Conservation (phyloP, 2,888 invertebrate genomes). For the Rhopalosiphum nymphaeae region DNA sequence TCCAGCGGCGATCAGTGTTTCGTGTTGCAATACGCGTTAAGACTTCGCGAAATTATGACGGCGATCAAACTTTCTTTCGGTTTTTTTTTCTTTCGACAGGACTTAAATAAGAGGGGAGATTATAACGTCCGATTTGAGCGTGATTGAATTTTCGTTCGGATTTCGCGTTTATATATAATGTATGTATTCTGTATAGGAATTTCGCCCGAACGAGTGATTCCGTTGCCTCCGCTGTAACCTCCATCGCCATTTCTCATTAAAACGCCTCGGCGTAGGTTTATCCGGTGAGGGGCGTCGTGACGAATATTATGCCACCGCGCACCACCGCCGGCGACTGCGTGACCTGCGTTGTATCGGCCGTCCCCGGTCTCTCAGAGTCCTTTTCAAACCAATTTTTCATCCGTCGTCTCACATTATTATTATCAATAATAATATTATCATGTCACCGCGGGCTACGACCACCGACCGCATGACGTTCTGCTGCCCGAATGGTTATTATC, state of each 20-base stretch:
- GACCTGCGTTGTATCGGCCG: background rate
- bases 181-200: background rate
- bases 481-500: background rate
- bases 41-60: slow-evolving; percentile 11
- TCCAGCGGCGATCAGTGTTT: background rate
- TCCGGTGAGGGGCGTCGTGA: background rate
- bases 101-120: background rate
- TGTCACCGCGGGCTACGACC: background rate
- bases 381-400: background rate
- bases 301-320: background rate
- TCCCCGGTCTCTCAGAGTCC: background rate
- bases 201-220: background rate
- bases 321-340: background rate
- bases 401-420: background rate
- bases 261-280: background rate
- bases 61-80: slow-evolving; percentile 6
- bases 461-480: background rate
- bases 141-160: background rate
- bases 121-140: slow-evolving; percentile 12
- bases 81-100: background rate
- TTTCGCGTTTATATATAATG: background rate
- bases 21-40: background rate
- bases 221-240: background rate
- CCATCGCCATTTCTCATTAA: background rate
- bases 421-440: background rate